Evolutionary conservation across 2,888 invertebrate species (phyloP).

Genomic region (Chrysolina haemoptera): DNA sequence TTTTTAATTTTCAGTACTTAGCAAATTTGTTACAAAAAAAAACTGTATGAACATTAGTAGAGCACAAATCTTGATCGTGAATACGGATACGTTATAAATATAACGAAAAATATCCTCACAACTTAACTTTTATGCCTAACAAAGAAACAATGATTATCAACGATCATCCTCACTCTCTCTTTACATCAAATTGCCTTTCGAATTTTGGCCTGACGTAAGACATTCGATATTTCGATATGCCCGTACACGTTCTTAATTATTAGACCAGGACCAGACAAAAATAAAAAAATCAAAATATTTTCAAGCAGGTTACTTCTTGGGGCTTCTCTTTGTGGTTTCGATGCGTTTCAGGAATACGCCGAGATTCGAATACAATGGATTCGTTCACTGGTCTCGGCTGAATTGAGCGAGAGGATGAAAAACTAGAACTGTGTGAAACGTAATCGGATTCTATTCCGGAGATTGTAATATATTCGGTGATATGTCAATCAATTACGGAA

Average conservation of each 20-base stretch:
- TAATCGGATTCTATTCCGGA: background rate
- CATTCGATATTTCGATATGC: conserved; percentile 28
- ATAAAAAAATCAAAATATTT: conserved; percentile 44
- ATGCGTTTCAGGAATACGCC: conserved; percentile 16
- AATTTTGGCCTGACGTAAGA: conserved; percentile 15
- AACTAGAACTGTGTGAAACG: conserved; percentile 16
- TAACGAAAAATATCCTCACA: no score
- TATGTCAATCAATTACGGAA: background rate
- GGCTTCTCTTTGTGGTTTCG: conserved; percentile 36
- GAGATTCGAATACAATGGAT: conserved; percentile 12
- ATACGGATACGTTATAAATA: no score
- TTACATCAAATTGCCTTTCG: conserved; percentile 1
- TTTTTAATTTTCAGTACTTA: no score
- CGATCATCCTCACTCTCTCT: conserved; percentile 14
- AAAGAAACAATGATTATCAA: conserved; percentile 1
- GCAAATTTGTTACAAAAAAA: no score
- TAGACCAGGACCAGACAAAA: conserved; percentile 43
- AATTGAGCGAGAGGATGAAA: background rate
- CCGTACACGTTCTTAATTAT: conserved; percentile 33
- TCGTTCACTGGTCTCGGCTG: background rate
- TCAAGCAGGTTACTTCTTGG: conserved; percentile 40
- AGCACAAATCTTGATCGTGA: no score
- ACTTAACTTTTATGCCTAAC: background rate
- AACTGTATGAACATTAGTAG: no score
- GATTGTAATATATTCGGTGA: background rate